These are phyloP conservation scores for Coptodon bakossiorum DNA, from an alignment of 2,113 vertebrate species.

Conservation along the genomic window DNA sequence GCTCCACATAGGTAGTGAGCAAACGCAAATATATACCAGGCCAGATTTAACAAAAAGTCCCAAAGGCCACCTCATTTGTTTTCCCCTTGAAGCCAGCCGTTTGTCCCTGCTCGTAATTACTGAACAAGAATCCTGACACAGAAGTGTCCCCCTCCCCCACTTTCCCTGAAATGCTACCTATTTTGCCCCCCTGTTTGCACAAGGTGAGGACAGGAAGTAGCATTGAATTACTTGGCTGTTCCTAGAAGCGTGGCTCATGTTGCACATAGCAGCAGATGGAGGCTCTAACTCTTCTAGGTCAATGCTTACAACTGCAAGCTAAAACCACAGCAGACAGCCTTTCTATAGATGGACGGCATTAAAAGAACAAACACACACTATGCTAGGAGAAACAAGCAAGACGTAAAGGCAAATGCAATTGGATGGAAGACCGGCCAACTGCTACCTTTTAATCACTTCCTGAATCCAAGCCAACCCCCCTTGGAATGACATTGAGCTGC, in stretches of 20 bases:
- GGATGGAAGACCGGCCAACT: background rate
- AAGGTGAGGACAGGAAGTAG: slow-evolving; percentile 48
- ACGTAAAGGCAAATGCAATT: background rate
- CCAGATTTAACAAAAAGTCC: background rate
- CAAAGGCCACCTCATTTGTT: slow-evolving; percentile 29
- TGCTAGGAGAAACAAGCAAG: background rate
- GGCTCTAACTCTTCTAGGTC: slow-evolving; percentile 17
- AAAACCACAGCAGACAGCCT: background rate
- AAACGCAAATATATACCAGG: background rate
- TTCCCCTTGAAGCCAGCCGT: slow-evolving; percentile 10
- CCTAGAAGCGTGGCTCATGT: slow-evolving; percentile 18
- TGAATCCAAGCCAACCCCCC: background rate
- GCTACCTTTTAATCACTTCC: background rate
- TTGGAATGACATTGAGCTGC: slow-evolving; percentile 34
- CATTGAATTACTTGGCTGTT: slow-evolving; percentile 38
- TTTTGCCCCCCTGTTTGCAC: background rate
- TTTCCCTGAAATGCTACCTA: background rate
- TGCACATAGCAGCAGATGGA: slow-evolving; percentile 33
- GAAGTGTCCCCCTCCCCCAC: background rate
- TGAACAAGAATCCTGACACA: background rate
- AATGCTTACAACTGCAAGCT: background rate
- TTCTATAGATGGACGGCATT: background rate
- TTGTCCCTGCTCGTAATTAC: slow-evolving; percentile 21
- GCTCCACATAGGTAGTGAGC: background rate
- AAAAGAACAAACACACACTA: background rate